These are phyloP conservation scores for Platyscapa corneri DNA, from an alignment of 1,140 invertebrate genomes.

Conservation along the genomic window DNA sequence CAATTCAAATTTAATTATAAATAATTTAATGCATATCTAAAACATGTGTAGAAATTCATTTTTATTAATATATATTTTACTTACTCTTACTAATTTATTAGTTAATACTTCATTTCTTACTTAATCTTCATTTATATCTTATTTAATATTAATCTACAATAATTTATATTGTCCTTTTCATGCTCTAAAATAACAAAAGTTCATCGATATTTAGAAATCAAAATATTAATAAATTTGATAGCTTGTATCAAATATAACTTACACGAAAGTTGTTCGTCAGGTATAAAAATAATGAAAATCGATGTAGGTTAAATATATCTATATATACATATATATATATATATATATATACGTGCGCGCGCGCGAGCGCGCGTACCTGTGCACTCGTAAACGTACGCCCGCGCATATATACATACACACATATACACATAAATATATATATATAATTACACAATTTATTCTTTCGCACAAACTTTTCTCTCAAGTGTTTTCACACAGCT, in stretches of 20 bases:
- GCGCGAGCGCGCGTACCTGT: not conserved
- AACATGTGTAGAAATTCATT: not conserved
- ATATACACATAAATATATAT: not conserved
- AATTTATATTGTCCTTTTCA: not conserved
- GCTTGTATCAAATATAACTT: not conserved
- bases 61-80: not conserved
- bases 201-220: not conserved
- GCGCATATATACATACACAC: slow-evolving; percentile 66
- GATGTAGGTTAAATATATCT: slow-evolving; percentile 51
- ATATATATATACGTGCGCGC: not conserved
- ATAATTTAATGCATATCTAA: not conserved
- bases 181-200: not conserved
- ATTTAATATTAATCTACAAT: not conserved
- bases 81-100: not conserved
- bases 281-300: slow-evolving; percentile 4
- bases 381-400: slow-evolving; percentile 61
- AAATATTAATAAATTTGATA: not conserved
- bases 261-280: not conserved
- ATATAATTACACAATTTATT: slow-evolving; percentile 67
- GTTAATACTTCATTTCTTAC: not conserved
- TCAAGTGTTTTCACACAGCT: slow-evolving; percentile 63
- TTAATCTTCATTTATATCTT: not conserved
- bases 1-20: not conserved
- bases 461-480: slow-evolving; percentile 65
- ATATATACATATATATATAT: slow-evolving; percentile 58